phyloP scores from a whole-genome alignment of 2,113 vertebrate genomes.

The Semicossyphus pulcher region DNA sequence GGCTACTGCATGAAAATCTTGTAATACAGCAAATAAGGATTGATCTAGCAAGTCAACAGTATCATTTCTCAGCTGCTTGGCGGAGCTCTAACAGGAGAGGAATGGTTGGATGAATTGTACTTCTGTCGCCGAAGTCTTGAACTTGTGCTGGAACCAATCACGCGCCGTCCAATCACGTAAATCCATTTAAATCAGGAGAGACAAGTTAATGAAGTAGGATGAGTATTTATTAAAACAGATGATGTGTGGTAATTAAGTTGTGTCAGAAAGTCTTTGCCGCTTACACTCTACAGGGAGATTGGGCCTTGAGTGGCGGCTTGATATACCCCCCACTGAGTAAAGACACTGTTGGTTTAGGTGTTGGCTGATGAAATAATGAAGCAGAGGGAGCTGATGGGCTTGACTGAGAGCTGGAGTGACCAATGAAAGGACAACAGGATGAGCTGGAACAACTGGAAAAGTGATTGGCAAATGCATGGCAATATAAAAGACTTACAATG shows the following conservation, averaged over 20 bases:
- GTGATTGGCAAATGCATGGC: too few species aligned
- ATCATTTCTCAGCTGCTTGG: conserved; percentile 20
- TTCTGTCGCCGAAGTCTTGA: too few species aligned
- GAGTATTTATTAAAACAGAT: too few species aligned
- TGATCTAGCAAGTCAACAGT: conserved; percentile 30
- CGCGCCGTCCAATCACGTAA: background rate
- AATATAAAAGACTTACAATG: background rate
- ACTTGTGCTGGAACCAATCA: background rate
- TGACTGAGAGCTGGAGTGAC: background rate
- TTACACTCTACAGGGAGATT: background rate
- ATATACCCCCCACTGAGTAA: background rate
- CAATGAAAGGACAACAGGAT: too few species aligned
- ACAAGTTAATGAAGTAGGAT: too few species aligned
- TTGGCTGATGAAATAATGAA: background rate
- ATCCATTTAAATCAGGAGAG: too few species aligned
- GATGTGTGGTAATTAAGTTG: too few species aligned
- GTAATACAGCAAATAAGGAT: conserved; percentile 45
- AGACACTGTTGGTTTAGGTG: background rate
- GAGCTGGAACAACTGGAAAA: too few species aligned
- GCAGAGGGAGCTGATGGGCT: background rate
- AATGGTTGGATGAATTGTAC: conserved; percentile 18
- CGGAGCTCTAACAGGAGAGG: background rate
- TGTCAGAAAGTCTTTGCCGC: too few species aligned
- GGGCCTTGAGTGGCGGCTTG: background rate
- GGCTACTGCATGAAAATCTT: conserved; percentile 27